Base-by-base conservation (phyloP, 1,140 invertebrate genomes). In the Calliopsis andreniformis region DNA sequence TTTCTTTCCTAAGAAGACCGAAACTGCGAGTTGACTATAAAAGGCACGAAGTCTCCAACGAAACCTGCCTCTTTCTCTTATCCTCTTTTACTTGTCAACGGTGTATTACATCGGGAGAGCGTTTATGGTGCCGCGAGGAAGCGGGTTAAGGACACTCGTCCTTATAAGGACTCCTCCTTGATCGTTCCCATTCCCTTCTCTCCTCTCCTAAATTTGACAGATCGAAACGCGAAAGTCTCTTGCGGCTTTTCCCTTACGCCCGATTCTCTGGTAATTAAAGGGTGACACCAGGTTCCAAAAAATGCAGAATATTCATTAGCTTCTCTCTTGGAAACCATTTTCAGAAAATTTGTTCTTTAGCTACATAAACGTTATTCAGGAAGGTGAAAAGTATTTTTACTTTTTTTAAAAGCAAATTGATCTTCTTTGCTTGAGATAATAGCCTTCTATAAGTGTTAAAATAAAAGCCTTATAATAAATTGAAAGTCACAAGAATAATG, bases 91-190 rank as follows among this genome's bases (percentile, higher is more conserved):
- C 53, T 55, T 32, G 61, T 23, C 39, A 25, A 55, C 51, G 49
- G 62, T 35, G 30, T 23, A 67, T 69, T 69, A 55, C 63, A 58
- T 66, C 70, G 70, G 6, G 51, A 23, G 25, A 61, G 62, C 61
- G 67, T 83, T 80, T 80, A 83, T 79, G 82, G 71, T 68, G 79
- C 76, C 79, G 80, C 67, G 80, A 78, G 70, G 80, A 91, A 91
- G 86, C 90, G 86, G 91, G 91, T 92, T 92, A 92, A 92, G 91
- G 91, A 92, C 91, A 88, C 83, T 87, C 80, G 66, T 89, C 90
- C 89, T 90, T 91, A 91, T 91, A 92, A 91, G 90, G 90, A 90
- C 79, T 76, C 85, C 73, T 89, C 87, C 91, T 90, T 89, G 68
- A 66, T 73, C 76, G 79, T 28, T 58, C 35, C 82, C 78, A 76